phyloP scores from a whole-genome alignment of 1,140 invertebrate genomes.

The Drosophila oshimai region DNA sequence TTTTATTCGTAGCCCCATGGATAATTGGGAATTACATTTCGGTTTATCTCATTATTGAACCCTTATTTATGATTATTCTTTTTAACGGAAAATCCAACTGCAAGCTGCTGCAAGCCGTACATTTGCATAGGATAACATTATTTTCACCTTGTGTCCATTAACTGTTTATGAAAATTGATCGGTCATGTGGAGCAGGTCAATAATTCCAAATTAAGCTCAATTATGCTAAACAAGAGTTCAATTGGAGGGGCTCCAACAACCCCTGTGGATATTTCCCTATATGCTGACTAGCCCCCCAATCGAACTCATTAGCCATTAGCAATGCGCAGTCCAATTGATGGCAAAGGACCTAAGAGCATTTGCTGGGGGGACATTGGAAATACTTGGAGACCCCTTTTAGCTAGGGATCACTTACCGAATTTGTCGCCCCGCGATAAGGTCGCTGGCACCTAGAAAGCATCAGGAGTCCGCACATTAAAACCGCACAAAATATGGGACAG shows the following conservation, averaged over 20 bases:
- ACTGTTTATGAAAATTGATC: conserved; percentile 57
- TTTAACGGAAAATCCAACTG: conserved; percentile 37
- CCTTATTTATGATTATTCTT: conserved; percentile 10
- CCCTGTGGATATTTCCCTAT: not conserved
- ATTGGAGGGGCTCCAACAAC: conserved; percentile 23
- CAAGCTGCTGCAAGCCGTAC: conserved; percentile 11
- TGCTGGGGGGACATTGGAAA: conserved; percentile 14
- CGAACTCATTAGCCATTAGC: conserved; percentile 23
- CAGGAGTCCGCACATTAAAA: conserved; percentile 65
- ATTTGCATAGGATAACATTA: conserved; percentile 31
- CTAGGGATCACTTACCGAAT: conserved; percentile 64
- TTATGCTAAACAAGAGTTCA: conserved; percentile 58
- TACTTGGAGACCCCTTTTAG: conserved; percentile 16
- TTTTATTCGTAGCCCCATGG: not conserved
- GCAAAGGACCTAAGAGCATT: conserved; percentile 5
- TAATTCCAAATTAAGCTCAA: conserved; percentile 65
- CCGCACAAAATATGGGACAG: conserved; percentile 78
- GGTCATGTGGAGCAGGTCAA: conserved; percentile 24
- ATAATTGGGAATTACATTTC: not conserved
- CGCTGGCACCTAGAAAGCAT: conserved; percentile 20
- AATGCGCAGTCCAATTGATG: conserved; percentile 6
- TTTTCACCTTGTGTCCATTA: conserved; percentile 69
- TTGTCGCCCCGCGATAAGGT: conserved; percentile 59
- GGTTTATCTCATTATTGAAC: not conserved
- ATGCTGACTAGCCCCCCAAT: conserved; percentile 23